phyloP scores from a whole-genome alignment of 2,888 invertebrate genomes.

The Julus scandinavius region DNA sequence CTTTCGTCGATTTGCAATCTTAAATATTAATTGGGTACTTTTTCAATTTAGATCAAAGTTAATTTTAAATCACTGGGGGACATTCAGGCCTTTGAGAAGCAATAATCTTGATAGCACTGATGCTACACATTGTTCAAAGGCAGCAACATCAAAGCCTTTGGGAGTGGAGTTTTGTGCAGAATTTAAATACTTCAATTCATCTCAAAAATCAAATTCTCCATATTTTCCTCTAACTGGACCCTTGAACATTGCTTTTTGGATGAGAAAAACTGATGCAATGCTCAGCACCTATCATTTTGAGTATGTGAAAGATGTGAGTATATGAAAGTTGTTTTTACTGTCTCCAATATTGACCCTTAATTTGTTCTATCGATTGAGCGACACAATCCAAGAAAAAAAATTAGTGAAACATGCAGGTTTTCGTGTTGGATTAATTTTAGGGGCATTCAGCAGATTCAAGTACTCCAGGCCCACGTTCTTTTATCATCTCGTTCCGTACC shows the following conservation, averaged over 20 bases:
- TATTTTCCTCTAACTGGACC: slow-evolving; percentile 84
- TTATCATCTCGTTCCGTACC: slow-evolving; percentile 79
- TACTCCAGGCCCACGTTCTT: background rate
- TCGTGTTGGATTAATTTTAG: background rate
- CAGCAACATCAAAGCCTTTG: slow-evolving; percentile 64
- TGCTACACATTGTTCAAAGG: slow-evolving; percentile 10
- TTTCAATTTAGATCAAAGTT: slow-evolving; percentile 46
- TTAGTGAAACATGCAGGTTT: background rate
- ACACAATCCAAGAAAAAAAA: background rate
- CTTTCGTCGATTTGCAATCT: background rate
- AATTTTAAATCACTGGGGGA: slow-evolving; percentile 36
- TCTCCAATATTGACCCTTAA: background rate
- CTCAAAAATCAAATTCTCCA: slow-evolving; percentile 73
- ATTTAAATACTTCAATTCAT: slow-evolving; percentile 73
- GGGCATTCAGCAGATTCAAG: slow-evolving; percentile 2
- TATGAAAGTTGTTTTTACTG: background rate
- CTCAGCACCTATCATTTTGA: slow-evolving; percentile 64
- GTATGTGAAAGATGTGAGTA: slow-evolving; percentile 60
- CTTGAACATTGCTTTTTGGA: slow-evolving; percentile 77
- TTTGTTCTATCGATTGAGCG: background rate
- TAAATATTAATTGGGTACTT: background rate
- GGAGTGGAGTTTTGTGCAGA: slow-evolving; percentile 87
- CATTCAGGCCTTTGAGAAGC: background rate
- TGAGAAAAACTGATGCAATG: slow-evolving; percentile 81
- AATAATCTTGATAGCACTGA: slow-evolving; percentile 50